Percentiles rank a stretch among this genome's conserved stretches.
phyloP scores from a whole-genome alignment of 2,113 vertebrate species.

The Beaufortia kweichowensis region DNA sequence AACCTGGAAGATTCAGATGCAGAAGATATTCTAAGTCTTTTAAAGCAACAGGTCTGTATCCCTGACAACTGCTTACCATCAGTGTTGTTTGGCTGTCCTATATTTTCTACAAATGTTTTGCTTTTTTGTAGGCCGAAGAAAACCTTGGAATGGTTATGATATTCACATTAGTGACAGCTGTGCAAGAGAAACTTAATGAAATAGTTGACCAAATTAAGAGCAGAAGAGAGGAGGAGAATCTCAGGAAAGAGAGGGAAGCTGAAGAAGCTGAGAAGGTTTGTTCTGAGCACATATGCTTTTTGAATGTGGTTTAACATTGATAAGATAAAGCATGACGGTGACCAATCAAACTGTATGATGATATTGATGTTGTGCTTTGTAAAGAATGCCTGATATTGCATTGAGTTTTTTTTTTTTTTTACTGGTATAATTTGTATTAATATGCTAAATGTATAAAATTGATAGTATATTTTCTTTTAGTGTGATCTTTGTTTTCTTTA shows the following conservation, averaged over 20 bases:
- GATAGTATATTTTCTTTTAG: background rate
- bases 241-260: slow-evolving; percentile 84
- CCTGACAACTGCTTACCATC: background rate
- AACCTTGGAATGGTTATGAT: slow-evolving; percentile 99
- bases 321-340: background rate
- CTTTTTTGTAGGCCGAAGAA: slow-evolving; percentile 81
- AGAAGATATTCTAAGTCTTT: slow-evolving; percentile 80
- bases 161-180: slow-evolving; percentile 93
- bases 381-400: background rate
- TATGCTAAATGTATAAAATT: background rate
- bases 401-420: background rate
- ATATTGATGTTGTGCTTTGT: background rate
- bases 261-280: slow-evolving; percentile 96
- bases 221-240: slow-evolving; percentile 88
- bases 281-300: background rate
- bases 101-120: background rate
- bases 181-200: slow-evolving; percentile 96
- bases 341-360: background rate
- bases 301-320: background rate
- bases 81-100: no score
- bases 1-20: slow-evolving; percentile 88
- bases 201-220: slow-evolving; percentile 93
- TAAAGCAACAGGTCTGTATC: slow-evolving; percentile 85
- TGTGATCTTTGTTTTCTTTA: background rate
- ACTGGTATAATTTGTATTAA: background rate